Percentiles rank a stretch among this genome's conserved stretches.
phyloP scores from a whole-genome alignment of 2,797 vertebrate species.

The Manis crassicaudata region DNA sequence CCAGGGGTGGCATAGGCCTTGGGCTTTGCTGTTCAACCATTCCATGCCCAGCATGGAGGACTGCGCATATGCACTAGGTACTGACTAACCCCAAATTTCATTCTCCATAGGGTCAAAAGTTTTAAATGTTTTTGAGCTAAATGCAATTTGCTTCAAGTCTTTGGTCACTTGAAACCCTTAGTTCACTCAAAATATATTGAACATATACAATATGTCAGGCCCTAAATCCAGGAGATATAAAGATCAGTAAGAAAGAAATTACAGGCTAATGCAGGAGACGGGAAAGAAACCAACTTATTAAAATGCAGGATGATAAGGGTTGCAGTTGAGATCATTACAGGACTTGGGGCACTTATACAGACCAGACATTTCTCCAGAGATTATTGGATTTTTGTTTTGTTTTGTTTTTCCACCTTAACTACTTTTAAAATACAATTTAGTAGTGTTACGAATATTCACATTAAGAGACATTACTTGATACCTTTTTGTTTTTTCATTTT shows the following conservation, averaged over 20 bases:
- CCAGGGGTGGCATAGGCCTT: background rate
- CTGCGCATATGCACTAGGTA: background rate
- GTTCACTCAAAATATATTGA: conserved; percentile 17
- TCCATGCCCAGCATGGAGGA: background rate
- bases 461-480: background rate
- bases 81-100: background rate
- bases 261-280: background rate
- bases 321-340: background rate
- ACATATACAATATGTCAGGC: background rate
- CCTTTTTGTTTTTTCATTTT: background rate
- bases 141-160: background rate
- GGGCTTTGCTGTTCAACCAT: background rate
- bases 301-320: background rate
- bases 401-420: background rate
- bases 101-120: background rate
- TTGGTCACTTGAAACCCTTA: background rate
- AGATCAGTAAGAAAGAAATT: conserved; percentile 34
- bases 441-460: background rate
- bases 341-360: background rate
- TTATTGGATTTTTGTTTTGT: background rate
- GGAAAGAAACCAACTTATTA: background rate
- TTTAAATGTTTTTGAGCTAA: background rate
- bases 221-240: background rate
- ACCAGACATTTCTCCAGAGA: background rate
- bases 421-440: background rate